Percentiles rank a stretch among this genome's conserved stretches.
These are phyloP conservation scores for Ophioninae sp. DNA, from an alignment of 2,888 invertebrate genomes.

Conservation along the genomic window DNA sequence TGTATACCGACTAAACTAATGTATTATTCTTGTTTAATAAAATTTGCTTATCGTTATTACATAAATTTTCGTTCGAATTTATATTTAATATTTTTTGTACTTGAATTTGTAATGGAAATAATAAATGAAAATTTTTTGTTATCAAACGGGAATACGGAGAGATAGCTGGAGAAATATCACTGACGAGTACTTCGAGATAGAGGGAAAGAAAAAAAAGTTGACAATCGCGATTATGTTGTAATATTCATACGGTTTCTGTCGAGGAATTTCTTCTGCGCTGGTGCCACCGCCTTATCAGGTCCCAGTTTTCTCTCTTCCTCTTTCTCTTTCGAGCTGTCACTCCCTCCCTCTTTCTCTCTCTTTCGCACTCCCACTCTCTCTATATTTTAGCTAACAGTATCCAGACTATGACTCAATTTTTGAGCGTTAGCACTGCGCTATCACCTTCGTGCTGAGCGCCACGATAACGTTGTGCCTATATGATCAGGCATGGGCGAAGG, in stretches of 20 bases:
- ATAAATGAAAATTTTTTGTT: neutral
- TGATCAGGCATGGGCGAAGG: constrained; percentile 10
- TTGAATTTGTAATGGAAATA: neutral
- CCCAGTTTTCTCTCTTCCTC: neutral
- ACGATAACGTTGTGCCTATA: constrained; percentile 28
- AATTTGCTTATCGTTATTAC: too few relatives aligned
- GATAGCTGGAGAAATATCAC: neutral
- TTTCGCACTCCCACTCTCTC: constrained; percentile 6
- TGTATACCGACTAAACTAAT: too few relatives aligned
- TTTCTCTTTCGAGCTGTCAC: neutral
- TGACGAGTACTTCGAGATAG: neutral
- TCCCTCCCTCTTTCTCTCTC: neutral
- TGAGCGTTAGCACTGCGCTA: constrained; percentile 15
- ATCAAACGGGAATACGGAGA: neutral
- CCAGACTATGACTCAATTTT: constrained; percentile 32
- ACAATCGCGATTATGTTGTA: constrained; percentile 1
- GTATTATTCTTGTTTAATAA: too few relatives aligned
- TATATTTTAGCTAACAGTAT: constrained; percentile 8
- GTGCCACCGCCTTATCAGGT: constrained; percentile 27
- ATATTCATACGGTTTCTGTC: constrained; percentile 6
- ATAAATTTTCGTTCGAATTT: too few relatives aligned
- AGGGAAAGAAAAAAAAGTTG: constrained; percentile 2
- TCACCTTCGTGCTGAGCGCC: constrained; percentile 19
- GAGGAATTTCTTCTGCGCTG: constrained; percentile 15
- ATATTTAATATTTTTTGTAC: too few relatives aligned